These are phyloP conservation scores for Apteryx owenii DNA, from an alignment of 2,113 vertebrate species.

Conservation along the genomic window DNA sequence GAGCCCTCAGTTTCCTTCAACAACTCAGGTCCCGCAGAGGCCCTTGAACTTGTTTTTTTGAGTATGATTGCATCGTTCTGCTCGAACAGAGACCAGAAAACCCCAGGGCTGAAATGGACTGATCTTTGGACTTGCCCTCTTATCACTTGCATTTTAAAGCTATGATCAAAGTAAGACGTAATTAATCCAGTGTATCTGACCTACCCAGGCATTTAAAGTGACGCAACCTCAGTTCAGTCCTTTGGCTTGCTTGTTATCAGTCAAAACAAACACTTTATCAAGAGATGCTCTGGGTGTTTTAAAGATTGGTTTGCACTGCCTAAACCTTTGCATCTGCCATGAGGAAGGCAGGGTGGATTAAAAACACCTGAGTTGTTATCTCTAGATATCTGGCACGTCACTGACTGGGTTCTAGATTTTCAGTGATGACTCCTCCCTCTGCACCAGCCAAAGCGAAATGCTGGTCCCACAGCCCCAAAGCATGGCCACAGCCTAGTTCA, in stretches of 20 bases:
- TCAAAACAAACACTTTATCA: conserved; percentile 3
- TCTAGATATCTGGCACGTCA: background rate
- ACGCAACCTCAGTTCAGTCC: background rate
- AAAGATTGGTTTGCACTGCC: background rate
- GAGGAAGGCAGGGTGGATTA: background rate
- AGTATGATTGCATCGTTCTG: background rate
- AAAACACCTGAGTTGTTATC: background rate
- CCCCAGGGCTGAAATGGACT: background rate
- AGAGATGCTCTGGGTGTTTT: background rate
- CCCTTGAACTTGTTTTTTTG: background rate
- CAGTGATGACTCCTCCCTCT: background rate
- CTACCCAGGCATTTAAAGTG: background rate
- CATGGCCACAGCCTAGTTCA: background rate
- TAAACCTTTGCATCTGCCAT: background rate
- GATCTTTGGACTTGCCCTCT: background rate
- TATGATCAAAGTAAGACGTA: background rate
- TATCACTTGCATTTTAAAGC: background rate
- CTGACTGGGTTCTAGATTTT: background rate
- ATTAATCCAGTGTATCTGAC: background rate
- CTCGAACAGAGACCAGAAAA: background rate
- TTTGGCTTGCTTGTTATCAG: background rate
- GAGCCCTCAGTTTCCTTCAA: background rate
- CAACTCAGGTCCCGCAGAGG: background rate
- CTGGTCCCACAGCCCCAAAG: background rate
- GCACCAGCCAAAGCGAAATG: background rate